Percentiles rank a stretch among this genome's conserved stretches.
Conservation (phyloP, 2,797 vertebrate genomes). For the Leptatherina wallacei region DNA sequence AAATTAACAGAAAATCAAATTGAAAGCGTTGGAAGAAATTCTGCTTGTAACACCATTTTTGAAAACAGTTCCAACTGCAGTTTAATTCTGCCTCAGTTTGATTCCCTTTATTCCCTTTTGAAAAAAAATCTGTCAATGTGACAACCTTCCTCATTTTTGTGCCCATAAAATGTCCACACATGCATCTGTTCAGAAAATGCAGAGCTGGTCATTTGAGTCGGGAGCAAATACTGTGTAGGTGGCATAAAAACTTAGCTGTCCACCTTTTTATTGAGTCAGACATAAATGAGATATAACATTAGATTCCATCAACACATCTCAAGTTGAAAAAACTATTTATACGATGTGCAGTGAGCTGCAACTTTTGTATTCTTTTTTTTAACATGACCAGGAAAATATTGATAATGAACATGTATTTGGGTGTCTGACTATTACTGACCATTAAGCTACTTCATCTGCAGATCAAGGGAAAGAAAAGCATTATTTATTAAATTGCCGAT, state of each 20-base stretch:
- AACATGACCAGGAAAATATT: neutral
- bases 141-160: conserved; percentile 52
- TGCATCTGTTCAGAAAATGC: conserved; percentile 33
- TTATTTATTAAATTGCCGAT: no score
- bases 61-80: conserved; percentile 58
- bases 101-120: conserved; percentile 38
- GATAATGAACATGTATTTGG: neutral
- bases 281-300: conserved; percentile 52
- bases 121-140: conserved; percentile 48
- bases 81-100: conserved; percentile 47
- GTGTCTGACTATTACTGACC: neutral
- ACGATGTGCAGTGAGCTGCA: conserved; percentile 9
- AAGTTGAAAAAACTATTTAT: conserved; percentile 11
- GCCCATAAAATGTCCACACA: conserved; percentile 56
- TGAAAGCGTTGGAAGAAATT: conserved; percentile 40
- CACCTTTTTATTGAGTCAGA: conserved; percentile 37
- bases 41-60: conserved; percentile 42
- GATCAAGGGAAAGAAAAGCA: neutral
- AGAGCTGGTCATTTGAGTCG: conserved; percentile 44
- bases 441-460: neutral
- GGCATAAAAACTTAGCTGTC: conserved; percentile 27
- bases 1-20: conserved; percentile 46
- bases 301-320: conserved; percentile 37
- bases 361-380: neutral
- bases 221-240: conserved; percentile 23